These are phyloP conservation scores for Gortyna flavago DNA, from an alignment of 2,888 invertebrate species.

Conservation along the genomic window DNA sequence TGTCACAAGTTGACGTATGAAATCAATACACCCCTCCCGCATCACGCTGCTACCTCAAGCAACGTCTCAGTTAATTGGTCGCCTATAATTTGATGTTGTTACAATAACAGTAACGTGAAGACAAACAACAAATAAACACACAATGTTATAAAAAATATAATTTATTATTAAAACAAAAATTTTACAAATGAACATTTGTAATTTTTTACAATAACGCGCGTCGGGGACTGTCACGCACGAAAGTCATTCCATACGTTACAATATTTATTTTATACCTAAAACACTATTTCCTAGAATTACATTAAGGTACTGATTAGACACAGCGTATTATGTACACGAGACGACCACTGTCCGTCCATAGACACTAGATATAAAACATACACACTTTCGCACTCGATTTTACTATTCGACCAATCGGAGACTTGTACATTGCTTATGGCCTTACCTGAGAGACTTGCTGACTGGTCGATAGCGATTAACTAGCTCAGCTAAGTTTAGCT, in stretches of 20 bases:
- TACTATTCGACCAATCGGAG: constrained; percentile 74
- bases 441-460: constrained; percentile 68
- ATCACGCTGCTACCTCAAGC: too few species aligned
- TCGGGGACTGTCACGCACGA: constrained; percentile 78
- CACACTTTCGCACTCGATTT: constrained; percentile 74
- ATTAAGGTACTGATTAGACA: constrained; percentile 87
- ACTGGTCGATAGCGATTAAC: constrained; percentile 77
- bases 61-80: too few species aligned
- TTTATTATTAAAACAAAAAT: constrained; percentile 88
- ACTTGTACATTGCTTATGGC: constrained; percentile 80
- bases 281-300: constrained; percentile 80
- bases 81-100: background rate
- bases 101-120: background rate
- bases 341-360: constrained; percentile 76
- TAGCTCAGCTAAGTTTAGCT: constrained; percentile 73
- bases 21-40: too few species aligned
- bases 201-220: constrained; percentile 78
- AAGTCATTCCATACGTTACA: constrained; percentile 70
- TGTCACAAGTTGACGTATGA: too few species aligned
- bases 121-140: constrained; percentile 52
- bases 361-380: constrained; percentile 67
- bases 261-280: constrained; percentile 78
- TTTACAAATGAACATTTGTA: constrained; percentile 84
- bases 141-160: constrained; percentile 85
- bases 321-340: constrained; percentile 83